Base-by-base conservation (phyloP, 2,888 invertebrate genomes). In the Pandemis corylana region DNA sequence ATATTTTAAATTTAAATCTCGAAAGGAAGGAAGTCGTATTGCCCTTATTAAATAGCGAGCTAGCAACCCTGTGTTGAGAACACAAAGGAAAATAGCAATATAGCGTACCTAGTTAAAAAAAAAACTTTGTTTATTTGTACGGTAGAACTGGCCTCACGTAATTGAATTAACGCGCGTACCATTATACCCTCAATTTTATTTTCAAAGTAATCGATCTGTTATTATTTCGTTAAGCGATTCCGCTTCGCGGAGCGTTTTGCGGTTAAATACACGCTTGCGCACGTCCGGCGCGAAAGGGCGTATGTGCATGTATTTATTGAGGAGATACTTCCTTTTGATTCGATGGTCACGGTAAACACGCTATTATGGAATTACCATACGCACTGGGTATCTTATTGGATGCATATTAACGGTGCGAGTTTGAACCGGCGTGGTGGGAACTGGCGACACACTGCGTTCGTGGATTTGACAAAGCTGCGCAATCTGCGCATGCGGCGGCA, bases 361-460 rank as follows among this genome's bases (percentile, higher is more conserved):
- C 86, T 87, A 90, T 90, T 91, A 90, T 87, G 79, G 85, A 86
- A 92, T 92, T 90, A 89, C 86, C 90, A 90, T 91, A 91, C 81
- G 84, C 82, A 85, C 82, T 79, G 75, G 77, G 85, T 84, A 87
- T 86, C 87, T 88, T 88, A 89, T 87, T 88, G 87, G 81, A 83
- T 81, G 85, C 83, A 86, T 85, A 85, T 86, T 90, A 90, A 91
- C 89, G 89, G 88, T 88, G 84, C 78, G 80, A 84, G 81, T 83
- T 82, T 68, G 56, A 70, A 63, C 71, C 71, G 62, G 72, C 67
- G 69, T 61, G 71, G 71, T 83, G 82, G 78, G 81, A 79, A 75
- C 76, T 72, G 28, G 28, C 28, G 49, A 53, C 20, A 59, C 59
- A 59, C 53, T 56, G 56, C 15, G 56, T 9, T 51, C 13, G 13